Conservation (phyloP, 2,113 vertebrate species). For the Perca schrenkii region DNA sequence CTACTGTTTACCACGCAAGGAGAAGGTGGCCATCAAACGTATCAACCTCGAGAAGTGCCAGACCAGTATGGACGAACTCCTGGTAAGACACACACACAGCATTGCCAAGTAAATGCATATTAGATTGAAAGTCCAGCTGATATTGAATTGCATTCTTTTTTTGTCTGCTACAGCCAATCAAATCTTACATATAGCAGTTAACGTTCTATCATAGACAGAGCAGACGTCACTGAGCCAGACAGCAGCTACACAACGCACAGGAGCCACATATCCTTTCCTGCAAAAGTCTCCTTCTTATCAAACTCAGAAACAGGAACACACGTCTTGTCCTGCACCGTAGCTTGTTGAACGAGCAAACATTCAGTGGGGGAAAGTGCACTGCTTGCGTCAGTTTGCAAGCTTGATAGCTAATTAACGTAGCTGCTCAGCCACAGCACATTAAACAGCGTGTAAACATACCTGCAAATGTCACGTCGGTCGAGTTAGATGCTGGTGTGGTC, state of each 20-base stretch:
- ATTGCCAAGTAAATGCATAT: background rate
- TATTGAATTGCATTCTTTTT: background rate
- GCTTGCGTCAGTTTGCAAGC: background rate
- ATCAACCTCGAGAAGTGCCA: conserved; percentile 98
- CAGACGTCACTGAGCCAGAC: background rate
- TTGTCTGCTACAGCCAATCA: background rate
- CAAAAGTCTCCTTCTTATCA: background rate
- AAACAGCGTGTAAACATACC: background rate
- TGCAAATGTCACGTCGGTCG: background rate
- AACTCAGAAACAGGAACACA: background rate
- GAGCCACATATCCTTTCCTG: background rate
- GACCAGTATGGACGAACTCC: conserved; percentile 96
- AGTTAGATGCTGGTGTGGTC: background rate
- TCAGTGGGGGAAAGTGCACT: background rate
- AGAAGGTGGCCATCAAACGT: conserved; percentile 96
- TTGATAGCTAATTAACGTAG: background rate
- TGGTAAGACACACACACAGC: conserved; percentile 84
- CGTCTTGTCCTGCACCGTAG: background rate
- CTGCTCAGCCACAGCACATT: conserved; percentile 5
- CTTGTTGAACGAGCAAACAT: conserved; percentile 2
- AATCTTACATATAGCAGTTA: background rate
- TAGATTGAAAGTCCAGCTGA: background rate
- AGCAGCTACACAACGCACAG: background rate
- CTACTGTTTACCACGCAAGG: conserved; percentile 92
- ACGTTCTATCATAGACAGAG: background rate